Conservation (phyloP, 2,888 invertebrate species). For the Acanthosoma haemorrhoidale region DNA sequence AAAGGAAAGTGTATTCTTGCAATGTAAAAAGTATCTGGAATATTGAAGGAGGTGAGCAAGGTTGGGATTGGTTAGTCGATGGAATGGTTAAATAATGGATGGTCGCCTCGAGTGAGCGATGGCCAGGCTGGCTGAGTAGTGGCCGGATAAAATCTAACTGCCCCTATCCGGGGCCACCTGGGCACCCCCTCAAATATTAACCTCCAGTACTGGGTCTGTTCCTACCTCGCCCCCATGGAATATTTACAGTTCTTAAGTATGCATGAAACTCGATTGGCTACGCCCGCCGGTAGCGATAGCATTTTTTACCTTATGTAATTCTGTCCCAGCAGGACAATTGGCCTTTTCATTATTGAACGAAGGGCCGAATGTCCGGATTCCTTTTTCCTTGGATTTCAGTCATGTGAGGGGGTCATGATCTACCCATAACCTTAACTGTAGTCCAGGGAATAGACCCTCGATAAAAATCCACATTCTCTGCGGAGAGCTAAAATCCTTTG, state of each 20-base stretch:
- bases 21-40: conserved; percentile 1
- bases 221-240: conserved; percentile 13
- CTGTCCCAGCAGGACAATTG: conserved; percentile 14
- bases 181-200: conserved; percentile 13
- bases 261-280: background rate
- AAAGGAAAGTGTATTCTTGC: background rate
- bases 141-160: conserved; percentile 26
- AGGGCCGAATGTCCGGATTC: background rate
- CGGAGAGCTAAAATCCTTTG: background rate
- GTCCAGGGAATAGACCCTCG: background rate
- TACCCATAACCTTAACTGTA: background rate
- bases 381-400: background rate
- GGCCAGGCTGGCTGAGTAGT: conserved; percentile 9
- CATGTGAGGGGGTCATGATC: background rate
- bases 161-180: conserved; percentile 19
- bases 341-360: conserved; percentile 9
- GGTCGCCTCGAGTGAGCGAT: conserved; percentile 15
- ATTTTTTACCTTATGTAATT: conserved; percentile 6
- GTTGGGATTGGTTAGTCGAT: background rate
- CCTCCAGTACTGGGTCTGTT: conserved; percentile 2
- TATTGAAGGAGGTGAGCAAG: background rate
- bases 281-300: background rate
- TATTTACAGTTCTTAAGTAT: conserved; percentile 20
- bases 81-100: conserved; percentile 24
- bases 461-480: too few relatives aligned